Evolutionary conservation across 2,888 invertebrate genomes (phyloP).

Genomic region (Caenorhabditis sp.): DNA sequence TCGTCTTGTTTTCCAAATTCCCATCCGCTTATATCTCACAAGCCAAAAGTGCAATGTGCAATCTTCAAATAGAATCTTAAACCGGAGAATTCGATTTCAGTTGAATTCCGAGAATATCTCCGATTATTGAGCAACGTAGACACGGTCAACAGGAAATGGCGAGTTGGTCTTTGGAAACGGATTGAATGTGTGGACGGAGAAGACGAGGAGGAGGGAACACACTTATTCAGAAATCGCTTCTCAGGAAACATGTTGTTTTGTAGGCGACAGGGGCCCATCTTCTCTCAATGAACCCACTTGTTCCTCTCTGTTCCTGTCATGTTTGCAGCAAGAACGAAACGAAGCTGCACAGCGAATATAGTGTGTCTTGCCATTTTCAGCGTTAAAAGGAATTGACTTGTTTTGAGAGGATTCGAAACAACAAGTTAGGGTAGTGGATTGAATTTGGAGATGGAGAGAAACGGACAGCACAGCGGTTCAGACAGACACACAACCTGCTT

Average conservation of each 20-base stretch:
- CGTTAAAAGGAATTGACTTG: neutral
- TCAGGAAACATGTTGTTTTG: conserved; percentile 5
- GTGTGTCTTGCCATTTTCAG: conserved; percentile 5
- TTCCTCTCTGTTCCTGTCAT: conserved; percentile 1
- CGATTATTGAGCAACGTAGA: neutral
- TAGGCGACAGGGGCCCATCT: neutral
- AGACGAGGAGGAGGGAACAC: too few relatives aligned
- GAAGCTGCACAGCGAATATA: neutral
- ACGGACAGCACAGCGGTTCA: neutral
- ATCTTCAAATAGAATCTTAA: too few relatives aligned
- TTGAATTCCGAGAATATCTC: neutral
- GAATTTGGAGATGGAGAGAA: neutral
- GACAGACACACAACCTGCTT: neutral
- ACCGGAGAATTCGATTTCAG: neutral
- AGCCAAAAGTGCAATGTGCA: neutral
- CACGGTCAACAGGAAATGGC: conserved; percentile 3
- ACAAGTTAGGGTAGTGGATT: neutral
- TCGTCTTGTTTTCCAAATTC: neutral
- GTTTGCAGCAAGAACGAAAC: neutral
- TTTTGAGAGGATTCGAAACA: neutral
- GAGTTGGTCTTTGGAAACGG: neutral
- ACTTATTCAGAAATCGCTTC: neutral
- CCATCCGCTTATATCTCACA: neutral
- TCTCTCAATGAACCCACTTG: neutral
- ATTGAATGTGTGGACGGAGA: neutral